Conservation (phyloP, 1,140 invertebrate genomes). For the Neodiprion virginianus region DNA sequence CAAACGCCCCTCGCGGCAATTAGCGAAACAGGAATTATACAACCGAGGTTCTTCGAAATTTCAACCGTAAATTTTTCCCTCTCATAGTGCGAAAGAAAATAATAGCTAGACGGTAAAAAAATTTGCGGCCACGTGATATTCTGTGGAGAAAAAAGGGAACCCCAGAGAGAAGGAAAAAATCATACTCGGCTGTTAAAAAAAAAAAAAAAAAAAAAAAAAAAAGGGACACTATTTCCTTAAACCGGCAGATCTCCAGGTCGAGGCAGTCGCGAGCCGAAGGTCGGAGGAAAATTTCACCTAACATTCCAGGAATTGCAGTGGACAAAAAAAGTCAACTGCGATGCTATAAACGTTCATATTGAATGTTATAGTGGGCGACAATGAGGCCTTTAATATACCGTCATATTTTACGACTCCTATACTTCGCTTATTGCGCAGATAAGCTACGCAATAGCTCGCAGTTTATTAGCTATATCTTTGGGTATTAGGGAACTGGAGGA, state of each 20-base stretch:
- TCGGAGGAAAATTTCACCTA: no score
- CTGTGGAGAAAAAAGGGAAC: no score
- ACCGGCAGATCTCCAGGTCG: no score
- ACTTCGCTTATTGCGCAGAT: background rate
- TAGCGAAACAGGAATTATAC: no score
- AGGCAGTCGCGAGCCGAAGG: no score
- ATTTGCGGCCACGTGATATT: background rate
- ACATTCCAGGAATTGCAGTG: background rate
- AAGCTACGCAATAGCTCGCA: background rate
- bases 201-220: background rate
- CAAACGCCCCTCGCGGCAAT: no score
- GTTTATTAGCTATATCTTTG: conserved; percentile 2
- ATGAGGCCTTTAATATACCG: background rate
- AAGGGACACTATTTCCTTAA: background rate
- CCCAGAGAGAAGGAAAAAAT: background rate
- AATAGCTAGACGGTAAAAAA: no score
- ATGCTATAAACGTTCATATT: background rate
- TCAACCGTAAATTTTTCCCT: no score
- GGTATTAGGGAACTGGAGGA: background rate
- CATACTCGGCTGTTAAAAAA: background rate
- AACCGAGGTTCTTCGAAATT: no score
- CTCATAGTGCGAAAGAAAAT: no score
- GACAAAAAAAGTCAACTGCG: background rate
- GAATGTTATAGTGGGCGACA: background rate
- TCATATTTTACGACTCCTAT: background rate